Evolutionary conservation across 2,888 invertebrate species (phyloP), one percentile per base, ranked within the genome.

Genomic region (Eucera pruinosa): DNA sequence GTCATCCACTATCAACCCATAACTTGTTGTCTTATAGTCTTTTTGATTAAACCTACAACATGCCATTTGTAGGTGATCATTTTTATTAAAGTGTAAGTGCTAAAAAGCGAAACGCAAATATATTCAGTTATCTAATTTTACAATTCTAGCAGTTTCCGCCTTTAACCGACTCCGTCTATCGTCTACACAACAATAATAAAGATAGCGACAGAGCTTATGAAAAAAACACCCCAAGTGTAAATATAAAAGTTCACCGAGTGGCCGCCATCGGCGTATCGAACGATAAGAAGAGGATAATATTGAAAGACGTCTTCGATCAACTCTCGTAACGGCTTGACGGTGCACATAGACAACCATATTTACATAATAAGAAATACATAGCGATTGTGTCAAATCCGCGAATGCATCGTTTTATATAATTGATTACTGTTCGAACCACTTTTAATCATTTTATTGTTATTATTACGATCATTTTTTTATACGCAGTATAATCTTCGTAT

Each of bases 221-320:
- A 25, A 62, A 58, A 52, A 61, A 18, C 20, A 67, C 11, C 41
- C 36, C 39, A 13, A 39, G 15, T 13, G 57, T 52, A 70, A 66
- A 74, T 68, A 62, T 61, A 45, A 80, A 80, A 75, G 75, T 66
- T 69, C 58, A 41, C 65, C 52, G 60, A 76, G 55, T 48, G 18
- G 25, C 60, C 67, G 57, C 45, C 67, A 74, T 68, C 30, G 57
- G 50, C 65, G 45, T 74, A 67, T 57, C 74, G 47, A 23, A 18
- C 33, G 74, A 77, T 77, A 74, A 77, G 25, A 52, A 43, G 30
- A n/a, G 61, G 48, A 66, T 66, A 76, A 72, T 66, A 72, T 41
- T 61, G 60, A 66, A 54, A 52, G 30, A 65, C 65, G 30, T 76
- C 61, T 72, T 60, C 73, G 66, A 76, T 72, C 54, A 18, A n/a